Base-by-base conservation (phyloP, 92 coral and sea anemone genomes). In the Palythoa caribaeorum region DNA sequence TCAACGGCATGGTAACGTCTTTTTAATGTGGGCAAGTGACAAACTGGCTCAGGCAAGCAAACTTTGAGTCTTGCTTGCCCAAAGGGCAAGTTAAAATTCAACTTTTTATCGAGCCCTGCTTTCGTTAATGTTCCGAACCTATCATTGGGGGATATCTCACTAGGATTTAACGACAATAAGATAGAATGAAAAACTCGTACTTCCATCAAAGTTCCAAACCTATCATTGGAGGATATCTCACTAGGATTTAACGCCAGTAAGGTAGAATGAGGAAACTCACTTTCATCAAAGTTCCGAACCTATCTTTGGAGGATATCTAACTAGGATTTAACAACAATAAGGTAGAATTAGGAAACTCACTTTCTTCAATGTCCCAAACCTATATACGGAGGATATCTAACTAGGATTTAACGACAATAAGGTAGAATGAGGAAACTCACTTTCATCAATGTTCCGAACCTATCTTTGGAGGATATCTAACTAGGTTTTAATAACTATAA, bases 91-190 rank as follows among this genome's bases (percentile, higher is more conserved):
- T 28, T 28, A 28, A 28, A 28, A 28, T 28, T 28, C 28, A 28
- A 28, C 28, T 28, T 28, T 28, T 28, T 28, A 28, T 28, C 28
- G 28, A 28, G 28, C 28, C 28, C 28, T 28, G 28, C 28, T 28
- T 28, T 28, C 28, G 0, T 96, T 35, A 88, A 94, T 66, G 96
- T 94, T 35, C 66, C 94, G 19, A 78, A 91, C 72, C 92, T 95
- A 38, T 89, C 94, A 8, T 91, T 93, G 38, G 98, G 95, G 40
- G 83, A 92, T 38, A 91, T 91, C 51, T 95, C 99, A 9, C 89
- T 96, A 36, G 99, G 96, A 40, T 95, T 96, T 83, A 92, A 89
- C 84, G 94, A 89, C 38, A 96, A 92, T 77, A 95, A 94, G 98
- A 96, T 95, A 50, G 4, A 12, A 59, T 1, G 2, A n/a, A 4